Percentiles rank a stretch among this genome's conserved stretches.
Conservation (phyloP, 2,888 invertebrate species). For the Agrotis puta region DNA sequence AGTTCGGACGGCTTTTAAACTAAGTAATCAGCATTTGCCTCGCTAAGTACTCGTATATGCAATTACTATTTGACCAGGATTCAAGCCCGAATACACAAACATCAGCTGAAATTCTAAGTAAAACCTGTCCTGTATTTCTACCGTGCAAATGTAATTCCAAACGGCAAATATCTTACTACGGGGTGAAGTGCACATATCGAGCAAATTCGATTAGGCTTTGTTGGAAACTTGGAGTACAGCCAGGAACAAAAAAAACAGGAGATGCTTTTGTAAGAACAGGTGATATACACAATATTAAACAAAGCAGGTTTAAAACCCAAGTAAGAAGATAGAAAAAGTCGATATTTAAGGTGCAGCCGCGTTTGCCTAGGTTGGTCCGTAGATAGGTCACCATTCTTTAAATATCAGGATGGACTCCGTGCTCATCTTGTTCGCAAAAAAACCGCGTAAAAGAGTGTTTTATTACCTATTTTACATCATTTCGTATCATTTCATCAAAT, state of each 20-base stretch:
- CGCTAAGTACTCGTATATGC: slow-evolving; percentile 12
- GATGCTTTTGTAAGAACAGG: slow-evolving; percentile 51
- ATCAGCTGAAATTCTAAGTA: slow-evolving; percentile 21
- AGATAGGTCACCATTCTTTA: too few species aligned
- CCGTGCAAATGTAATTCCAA: slow-evolving; percentile 62
- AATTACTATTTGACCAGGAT: slow-evolving; percentile 18
- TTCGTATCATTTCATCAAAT: too few species aligned
- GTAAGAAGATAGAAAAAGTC: not conserved
- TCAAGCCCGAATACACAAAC: slow-evolving; percentile 10
- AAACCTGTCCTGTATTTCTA: slow-evolving; percentile 46
- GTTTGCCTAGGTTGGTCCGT: too few species aligned
- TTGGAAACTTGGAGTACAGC: slow-evolving; percentile 55
- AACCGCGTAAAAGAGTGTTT: too few species aligned
- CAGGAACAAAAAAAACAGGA: slow-evolving; percentile 58
- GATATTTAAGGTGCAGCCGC: too few species aligned
- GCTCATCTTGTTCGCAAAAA: too few species aligned
- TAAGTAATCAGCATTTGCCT: slow-evolving; percentile 37
- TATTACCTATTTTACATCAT: too few species aligned
- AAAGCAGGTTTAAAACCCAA: slow-evolving; percentile 21
- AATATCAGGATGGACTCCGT: too few species aligned
- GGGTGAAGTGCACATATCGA: slow-evolving; percentile 59
- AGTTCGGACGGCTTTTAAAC: slow-evolving; percentile 17
- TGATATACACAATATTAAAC: slow-evolving; percentile 49
- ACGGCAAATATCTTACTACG: slow-evolving; percentile 61
- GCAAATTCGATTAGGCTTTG: slow-evolving; percentile 65